A percentile compares a stretch with the other conserved stretches of the same genome.
These are phyloP conservation scores for Potamilus streckersoni DNA, from an alignment of 1,140 invertebrate species.

Conservation along the genomic window DNA sequence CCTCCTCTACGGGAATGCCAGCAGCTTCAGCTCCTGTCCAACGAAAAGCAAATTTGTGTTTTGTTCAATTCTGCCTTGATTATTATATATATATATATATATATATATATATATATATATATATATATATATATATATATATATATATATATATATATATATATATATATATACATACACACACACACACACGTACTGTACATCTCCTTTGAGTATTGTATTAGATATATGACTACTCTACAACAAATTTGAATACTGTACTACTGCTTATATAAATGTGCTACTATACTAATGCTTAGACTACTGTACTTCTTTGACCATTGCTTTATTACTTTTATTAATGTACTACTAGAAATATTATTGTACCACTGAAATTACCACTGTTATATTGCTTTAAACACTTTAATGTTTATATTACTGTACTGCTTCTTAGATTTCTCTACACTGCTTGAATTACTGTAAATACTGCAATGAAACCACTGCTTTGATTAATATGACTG, in stretches of 20 bases:
- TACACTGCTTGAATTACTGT: no score
- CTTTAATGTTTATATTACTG: no score
- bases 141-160: conserved; percentile 15
- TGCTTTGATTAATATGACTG: no score
- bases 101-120: conserved; percentile 13
- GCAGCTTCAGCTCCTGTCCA: conserved; percentile 15
- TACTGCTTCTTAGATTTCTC: no score
- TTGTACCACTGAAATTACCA: no score
- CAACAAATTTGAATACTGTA: neutral
- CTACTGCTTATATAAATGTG: neutral
- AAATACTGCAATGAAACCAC: no score
- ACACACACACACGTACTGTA: no score
- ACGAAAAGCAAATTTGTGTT: neutral
- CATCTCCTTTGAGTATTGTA: neutral
- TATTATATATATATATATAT: conserved; percentile 13
- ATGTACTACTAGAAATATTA: no score
- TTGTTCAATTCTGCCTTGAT: conserved; percentile 3
- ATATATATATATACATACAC: no score
- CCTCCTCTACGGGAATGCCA: conserved; percentile 14
- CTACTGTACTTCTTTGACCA: no score
- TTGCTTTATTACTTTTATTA: neutral
- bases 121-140: conserved; percentile 19
- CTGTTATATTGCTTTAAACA: neutral
- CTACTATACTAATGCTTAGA: no score
- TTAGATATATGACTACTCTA: neutral